phyloP scores from a whole-genome alignment of 2,113 vertebrate species.

The Nestor notabilis region DNA sequence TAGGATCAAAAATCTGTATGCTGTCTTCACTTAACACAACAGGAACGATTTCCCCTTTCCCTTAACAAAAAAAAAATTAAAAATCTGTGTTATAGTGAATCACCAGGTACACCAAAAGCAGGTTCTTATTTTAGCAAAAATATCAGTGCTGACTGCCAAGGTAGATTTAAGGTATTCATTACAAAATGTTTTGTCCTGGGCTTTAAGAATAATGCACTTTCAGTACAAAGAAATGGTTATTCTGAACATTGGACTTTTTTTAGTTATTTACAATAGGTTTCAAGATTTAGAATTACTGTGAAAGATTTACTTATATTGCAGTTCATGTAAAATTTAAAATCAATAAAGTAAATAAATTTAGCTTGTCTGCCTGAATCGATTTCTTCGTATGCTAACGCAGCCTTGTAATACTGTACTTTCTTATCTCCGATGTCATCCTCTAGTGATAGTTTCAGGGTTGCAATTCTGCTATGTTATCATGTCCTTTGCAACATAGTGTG shows the following conservation, averaged over 20 bases:
- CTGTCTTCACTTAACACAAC: constrained; percentile 35
- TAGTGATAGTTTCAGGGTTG: constrained; percentile 54
- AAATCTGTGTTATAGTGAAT: constrained; percentile 52
- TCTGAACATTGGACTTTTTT: constrained; percentile 61
- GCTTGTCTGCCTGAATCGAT: constrained; percentile 79
- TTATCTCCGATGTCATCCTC: constrained; percentile 75
- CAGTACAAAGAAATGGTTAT: constrained; percentile 67
- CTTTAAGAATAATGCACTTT: constrained; percentile 77
- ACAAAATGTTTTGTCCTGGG: constrained; percentile 76
- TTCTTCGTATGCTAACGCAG: constrained; percentile 64
- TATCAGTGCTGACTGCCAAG: constrained; percentile 61
- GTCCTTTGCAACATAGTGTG: not conserved
- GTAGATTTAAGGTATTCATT: constrained; percentile 76
- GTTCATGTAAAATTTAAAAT: constrained; percentile 86
- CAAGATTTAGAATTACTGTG: constrained; percentile 80
- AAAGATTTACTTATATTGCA: constrained; percentile 83
- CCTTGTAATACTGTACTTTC: constrained; percentile 70
- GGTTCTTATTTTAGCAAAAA: constrained; percentile 61
- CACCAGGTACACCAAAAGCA: constrained; percentile 52
- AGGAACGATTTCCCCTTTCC: constrained; percentile 54
- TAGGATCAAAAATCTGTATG: constrained; percentile 9
- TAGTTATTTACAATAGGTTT: constrained; percentile 81
- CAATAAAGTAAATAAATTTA: constrained; percentile 85
- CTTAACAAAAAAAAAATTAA: not conserved
- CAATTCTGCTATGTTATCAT: constrained; percentile 38